Evolutionary conservation across 2,888 invertebrate species (phyloP).

Genomic region (Mesorhabditis spiculigera): DNA sequence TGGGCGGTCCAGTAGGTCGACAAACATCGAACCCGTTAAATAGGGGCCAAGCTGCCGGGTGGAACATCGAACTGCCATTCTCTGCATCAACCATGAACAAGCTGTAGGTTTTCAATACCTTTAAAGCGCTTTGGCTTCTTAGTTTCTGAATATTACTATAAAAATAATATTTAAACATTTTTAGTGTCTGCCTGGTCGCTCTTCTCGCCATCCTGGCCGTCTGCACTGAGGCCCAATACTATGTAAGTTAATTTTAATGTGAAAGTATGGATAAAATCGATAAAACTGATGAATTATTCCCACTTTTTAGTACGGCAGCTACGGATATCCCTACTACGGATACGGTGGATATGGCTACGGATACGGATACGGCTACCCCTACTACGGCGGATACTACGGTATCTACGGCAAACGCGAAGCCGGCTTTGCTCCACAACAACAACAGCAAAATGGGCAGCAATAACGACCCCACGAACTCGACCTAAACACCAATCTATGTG

Average conservation of each 20-base stretch:
- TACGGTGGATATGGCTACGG: constrained; percentile 7
- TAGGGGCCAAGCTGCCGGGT: too few species aligned
- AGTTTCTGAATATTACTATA: neutral
- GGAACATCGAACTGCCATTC: too few species aligned
- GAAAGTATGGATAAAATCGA: neutral
- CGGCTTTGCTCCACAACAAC: constrained; percentile 13
- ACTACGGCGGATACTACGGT: constrained; percentile 26
- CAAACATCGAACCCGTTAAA: too few species aligned
- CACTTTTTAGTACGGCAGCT: constrained; percentile 13
- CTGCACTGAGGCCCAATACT: constrained; percentile 10
- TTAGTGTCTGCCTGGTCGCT: constrained; percentile 3
- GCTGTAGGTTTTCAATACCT: too few species aligned
- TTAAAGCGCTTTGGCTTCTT: too few species aligned
- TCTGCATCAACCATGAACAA: too few species aligned
- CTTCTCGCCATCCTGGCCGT: constrained; percentile 8
- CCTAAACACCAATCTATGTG: neutral
- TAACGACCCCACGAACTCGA: neutral
- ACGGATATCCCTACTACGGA: constrained; percentile 13
- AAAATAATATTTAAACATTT: neutral
- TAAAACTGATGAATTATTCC: neutral
- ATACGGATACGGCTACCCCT: constrained; percentile 17
- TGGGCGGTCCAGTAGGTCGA: too few species aligned
- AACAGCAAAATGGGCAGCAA: constrained; percentile 4
- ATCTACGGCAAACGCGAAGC: constrained; percentile 23
- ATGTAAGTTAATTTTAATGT: constrained; percentile 7